phyloP scores from a whole-genome alignment of 2,797 vertebrate genomes.

The Myiotriccus ornatus region DNA sequence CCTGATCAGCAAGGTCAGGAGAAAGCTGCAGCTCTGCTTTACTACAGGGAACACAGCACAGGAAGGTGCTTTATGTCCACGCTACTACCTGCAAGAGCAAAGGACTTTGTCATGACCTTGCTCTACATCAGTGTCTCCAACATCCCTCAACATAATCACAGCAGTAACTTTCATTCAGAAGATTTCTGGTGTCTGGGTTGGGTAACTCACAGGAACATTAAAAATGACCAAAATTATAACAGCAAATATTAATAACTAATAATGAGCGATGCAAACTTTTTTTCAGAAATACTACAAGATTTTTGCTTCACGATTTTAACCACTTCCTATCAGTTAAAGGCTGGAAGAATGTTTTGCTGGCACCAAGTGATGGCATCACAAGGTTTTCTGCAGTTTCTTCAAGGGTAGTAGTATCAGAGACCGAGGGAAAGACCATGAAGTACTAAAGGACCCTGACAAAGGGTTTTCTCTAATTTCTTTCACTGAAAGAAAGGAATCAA shows the following conservation, averaged over 20 bases:
- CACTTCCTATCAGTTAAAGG: background rate
- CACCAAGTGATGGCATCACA: background rate
- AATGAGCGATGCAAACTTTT: accelerated
- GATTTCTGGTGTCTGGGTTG: background rate
- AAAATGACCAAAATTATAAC: background rate
- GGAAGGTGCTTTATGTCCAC: background rate
- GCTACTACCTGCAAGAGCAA: background rate
- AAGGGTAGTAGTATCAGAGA: background rate
- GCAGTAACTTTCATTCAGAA: background rate
- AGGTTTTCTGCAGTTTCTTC: background rate
- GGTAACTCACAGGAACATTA: background rate
- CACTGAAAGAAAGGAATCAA: background rate
- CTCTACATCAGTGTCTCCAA: background rate
- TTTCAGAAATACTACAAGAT: background rate
- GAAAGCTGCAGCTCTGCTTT: background rate
- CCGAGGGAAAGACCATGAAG: background rate
- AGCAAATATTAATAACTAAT: background rate
- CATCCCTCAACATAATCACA: background rate
- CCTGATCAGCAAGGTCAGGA: conserved; percentile 1
- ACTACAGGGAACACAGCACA: background rate
- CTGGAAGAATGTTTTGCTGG: background rate
- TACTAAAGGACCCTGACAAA: background rate
- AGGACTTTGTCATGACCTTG: background rate
- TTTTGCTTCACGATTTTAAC: background rate
- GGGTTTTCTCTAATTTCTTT: background rate